phyloP scores from a whole-genome alignment of 1,140 invertebrate species.

The Ips nitidus region DNA sequence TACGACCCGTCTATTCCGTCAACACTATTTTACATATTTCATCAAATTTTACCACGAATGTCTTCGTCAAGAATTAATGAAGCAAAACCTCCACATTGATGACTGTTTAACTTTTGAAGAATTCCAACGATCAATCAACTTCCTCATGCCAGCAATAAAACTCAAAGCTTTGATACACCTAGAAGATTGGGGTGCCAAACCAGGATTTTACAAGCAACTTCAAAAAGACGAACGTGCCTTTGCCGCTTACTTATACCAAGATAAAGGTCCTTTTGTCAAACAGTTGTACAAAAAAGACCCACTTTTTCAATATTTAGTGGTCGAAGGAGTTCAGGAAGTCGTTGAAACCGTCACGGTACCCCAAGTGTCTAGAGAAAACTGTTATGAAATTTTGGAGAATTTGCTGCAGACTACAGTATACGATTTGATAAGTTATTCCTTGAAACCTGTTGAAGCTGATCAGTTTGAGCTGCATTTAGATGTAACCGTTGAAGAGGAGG shows the following conservation, averaged over 20 bases:
- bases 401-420: constrained; percentile 20
- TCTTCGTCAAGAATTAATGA: constrained; percentile 16
- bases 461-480: constrained; percentile 6
- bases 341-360: constrained; percentile 9
- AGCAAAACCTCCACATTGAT: constrained; percentile 13
- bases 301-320: constrained; percentile 21
- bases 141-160: constrained; percentile 22
- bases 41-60: constrained; percentile 24
- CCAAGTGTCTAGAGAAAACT: constrained; percentile 15
- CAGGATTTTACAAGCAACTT: constrained; percentile 19
- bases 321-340: constrained; percentile 19
- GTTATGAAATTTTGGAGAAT: constrained; percentile 24
- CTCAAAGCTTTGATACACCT: constrained; percentile 10
- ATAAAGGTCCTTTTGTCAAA: constrained; percentile 11
- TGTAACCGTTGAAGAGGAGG: background rate
- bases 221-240: constrained; percentile 17
- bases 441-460: background rate
- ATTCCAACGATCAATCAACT: constrained; percentile 21
- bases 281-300: constrained; percentile 21
- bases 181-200: constrained; percentile 23
- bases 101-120: constrained; percentile 15
- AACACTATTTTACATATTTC: constrained; percentile 30
- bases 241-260: constrained; percentile 11
- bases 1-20: constrained; percentile 19
- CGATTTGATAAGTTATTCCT: constrained; percentile 16